Conservation (phyloP, 1,140 invertebrate species). For the Apis dorsata region DNA sequence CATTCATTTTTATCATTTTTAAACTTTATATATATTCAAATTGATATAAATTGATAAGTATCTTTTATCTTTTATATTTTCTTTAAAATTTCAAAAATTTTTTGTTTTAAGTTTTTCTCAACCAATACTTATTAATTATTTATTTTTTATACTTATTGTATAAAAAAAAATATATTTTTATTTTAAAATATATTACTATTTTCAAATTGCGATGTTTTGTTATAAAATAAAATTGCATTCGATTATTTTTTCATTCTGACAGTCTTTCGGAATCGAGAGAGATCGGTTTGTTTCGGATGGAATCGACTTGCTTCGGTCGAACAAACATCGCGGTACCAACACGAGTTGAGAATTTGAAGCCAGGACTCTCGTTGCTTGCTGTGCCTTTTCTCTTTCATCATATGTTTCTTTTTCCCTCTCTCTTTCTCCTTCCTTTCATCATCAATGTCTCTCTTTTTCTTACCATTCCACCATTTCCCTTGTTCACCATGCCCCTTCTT, state of each 20-base stretch:
- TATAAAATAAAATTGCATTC: conserved; percentile 16
- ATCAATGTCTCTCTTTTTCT: conserved; percentile 42
- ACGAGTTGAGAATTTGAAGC: conserved; percentile 53
- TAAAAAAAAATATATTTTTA: background rate
- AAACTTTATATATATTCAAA: background rate
- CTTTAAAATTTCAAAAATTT: background rate
- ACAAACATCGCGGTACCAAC: conserved; percentile 48
- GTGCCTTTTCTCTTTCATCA: conserved; percentile 44
- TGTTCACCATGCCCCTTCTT: conserved; percentile 45
- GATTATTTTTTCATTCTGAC: conserved; percentile 22
- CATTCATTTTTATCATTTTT: background rate
- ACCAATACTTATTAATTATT: no score
- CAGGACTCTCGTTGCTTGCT: conserved; percentile 54
- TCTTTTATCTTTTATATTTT: background rate
- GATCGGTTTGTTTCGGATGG: conserved; percentile 48
- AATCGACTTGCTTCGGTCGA: conserved; percentile 49
- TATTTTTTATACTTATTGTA: no score
- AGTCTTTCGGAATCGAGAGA: conserved; percentile 39
- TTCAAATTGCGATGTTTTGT: background rate
- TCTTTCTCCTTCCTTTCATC: conserved; percentile 47
- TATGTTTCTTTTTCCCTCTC: conserved; percentile 51
- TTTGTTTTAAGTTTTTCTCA: background rate
- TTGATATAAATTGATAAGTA: no score
- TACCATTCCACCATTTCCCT: conserved; percentile 45
- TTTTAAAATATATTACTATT: no score